These are phyloP conservation scores for Nipponia nippon DNA, from an alignment of 2,113 vertebrate species.

Conservation along the genomic window DNA sequence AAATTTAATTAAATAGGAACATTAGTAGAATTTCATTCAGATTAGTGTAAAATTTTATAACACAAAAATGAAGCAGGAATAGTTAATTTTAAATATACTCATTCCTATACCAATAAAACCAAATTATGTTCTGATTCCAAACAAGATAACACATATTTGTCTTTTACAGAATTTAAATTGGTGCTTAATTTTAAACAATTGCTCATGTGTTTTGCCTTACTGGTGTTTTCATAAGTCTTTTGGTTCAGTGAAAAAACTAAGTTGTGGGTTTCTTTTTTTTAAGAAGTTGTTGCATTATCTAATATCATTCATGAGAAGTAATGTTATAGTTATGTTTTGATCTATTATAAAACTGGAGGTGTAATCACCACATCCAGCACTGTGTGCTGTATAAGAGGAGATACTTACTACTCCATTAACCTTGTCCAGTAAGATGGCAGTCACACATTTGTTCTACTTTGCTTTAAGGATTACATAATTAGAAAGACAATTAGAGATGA, in stretches of 20 bases:
- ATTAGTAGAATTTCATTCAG: not conserved
- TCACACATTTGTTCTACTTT: not conserved
- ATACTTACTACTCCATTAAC: not conserved
- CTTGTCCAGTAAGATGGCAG: not conserved
- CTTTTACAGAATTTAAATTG: not conserved
- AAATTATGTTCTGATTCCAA: not conserved
- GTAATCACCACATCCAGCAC: not conserved
- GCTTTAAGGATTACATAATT: not conserved
- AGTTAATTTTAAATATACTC: not conserved
- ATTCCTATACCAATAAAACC: not conserved
- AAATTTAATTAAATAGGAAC: not conserved
- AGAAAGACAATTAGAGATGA: not conserved
- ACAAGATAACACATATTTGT: not conserved
- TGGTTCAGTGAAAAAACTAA: not conserved
- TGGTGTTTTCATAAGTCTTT: not conserved
- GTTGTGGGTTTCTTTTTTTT: rapidly evolving
- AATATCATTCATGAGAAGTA: not conserved
- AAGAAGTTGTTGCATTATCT: not conserved
- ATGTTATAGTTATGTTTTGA: not conserved
- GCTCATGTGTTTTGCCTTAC: not conserved
- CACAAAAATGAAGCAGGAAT: not conserved
- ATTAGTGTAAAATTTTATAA: not conserved
- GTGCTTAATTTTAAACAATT: not conserved
- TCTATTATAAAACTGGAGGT: not conserved
- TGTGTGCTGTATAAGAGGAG: not conserved